A percentile compares a stretch with the other conserved stretches of the same genome.
These are phyloP conservation scores for Punctoribates punctum DNA, from an alignment of 2,888 invertebrate genomes.

Conservation along the genomic window DNA sequence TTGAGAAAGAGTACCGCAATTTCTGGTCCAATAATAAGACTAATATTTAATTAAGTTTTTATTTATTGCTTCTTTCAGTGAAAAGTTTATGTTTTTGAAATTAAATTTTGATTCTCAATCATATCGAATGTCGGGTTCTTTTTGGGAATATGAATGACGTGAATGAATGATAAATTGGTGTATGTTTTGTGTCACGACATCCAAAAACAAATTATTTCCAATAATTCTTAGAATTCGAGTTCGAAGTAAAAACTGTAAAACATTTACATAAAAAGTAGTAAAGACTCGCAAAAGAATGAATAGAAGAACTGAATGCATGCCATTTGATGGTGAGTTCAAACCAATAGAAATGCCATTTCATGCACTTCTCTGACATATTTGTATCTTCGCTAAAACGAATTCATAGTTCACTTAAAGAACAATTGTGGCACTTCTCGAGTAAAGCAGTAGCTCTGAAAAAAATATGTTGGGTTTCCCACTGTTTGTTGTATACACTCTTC, in stretches of 20 bases:
- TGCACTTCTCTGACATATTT: conserved; percentile 14
- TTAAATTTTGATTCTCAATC: too few relatives aligned
- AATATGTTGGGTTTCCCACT: conserved; percentile 37
- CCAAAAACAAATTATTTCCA: too few relatives aligned
- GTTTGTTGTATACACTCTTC: conserved; percentile 20
- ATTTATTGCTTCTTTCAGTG: too few relatives aligned
- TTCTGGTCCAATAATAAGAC: too few relatives aligned
- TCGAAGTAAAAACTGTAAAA: background rate
- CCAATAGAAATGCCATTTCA: conserved; percentile 22
- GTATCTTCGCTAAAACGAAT: conserved; percentile 29
- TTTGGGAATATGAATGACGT: too few relatives aligned
- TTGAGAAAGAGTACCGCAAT: too few relatives aligned
- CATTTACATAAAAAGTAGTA: conserved; percentile 4
- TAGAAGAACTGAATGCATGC: background rate
- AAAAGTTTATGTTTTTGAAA: too few relatives aligned
- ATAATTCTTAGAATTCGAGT: too few relatives aligned
- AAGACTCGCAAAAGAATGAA: background rate
- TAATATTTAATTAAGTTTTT: too few relatives aligned
- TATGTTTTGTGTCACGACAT: too few relatives aligned
- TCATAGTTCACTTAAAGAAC: conserved; percentile 18
- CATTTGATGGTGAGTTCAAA: conserved; percentile 11
- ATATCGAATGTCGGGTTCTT: too few relatives aligned
- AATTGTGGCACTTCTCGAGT: background rate
- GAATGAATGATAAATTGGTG: too few relatives aligned
- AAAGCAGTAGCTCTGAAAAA: conserved; percentile 22